phyloP scores from a whole-genome alignment of 1,140 invertebrate genomes.

The Drosophila rhopaloa region DNA sequence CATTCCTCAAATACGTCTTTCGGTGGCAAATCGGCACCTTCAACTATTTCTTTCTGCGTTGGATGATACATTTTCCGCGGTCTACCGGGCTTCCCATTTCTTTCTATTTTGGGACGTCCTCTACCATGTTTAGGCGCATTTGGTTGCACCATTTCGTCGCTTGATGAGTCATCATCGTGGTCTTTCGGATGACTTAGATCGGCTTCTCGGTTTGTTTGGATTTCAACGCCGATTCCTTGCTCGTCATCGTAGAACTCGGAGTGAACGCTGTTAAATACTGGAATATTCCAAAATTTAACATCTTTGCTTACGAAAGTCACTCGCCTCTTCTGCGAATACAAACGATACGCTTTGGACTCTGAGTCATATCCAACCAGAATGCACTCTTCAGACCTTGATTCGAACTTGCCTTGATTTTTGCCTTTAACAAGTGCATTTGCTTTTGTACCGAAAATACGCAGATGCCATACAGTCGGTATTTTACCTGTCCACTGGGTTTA shows the following conservation, averaged over 20 bases:
- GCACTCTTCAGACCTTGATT: neutral
- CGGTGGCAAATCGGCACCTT: no score
- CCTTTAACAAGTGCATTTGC: conserved; percentile 1
- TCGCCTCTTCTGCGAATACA: neutral
- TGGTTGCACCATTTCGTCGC: conserved; percentile 16
- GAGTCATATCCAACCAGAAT: neutral
- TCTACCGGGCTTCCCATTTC: neutral
- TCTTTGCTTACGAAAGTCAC: neutral
- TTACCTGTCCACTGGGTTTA: neutral
- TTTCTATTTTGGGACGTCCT: conserved; percentile 4
- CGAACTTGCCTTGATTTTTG: neutral
- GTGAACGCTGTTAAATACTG: neutral
- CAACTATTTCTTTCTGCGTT: no score
- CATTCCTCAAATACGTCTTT: no score
- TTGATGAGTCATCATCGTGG: no score
- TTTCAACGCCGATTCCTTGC: neutral
- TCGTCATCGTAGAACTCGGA: neutral
- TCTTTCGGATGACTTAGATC: no score
- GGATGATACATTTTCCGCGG: no score
- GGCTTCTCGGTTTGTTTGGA: neutral
- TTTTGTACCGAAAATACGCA: neutral
- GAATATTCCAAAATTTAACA: neutral
- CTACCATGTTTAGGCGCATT: conserved; percentile 13
- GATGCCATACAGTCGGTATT: conserved; percentile 1
- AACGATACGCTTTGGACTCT: neutral